Conservation (phyloP, 2,888 invertebrate species). For the Drosophila pseudotakahashii region DNA sequence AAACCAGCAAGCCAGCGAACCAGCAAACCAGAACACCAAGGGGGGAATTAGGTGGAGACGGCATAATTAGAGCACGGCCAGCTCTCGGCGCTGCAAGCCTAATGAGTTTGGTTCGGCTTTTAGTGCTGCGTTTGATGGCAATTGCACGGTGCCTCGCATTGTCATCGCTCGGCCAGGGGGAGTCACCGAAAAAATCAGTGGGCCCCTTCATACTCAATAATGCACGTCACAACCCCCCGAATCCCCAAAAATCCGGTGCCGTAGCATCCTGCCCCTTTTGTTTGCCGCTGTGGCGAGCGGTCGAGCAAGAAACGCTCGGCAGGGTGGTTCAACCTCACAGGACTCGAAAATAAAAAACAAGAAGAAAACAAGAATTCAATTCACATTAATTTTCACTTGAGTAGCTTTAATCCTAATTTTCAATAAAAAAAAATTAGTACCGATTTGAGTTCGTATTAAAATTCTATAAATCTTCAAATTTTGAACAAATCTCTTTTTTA, state of each 20-base stretch:
- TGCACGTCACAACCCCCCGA: slow-evolving; percentile 24
- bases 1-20: background rate
- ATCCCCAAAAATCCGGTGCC: background rate
- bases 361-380: too few species aligned
- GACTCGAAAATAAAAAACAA: too few species aligned
- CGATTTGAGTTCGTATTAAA: too few species aligned
- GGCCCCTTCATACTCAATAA: slow-evolving; percentile 38
- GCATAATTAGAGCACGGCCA: slow-evolving; percentile 67
- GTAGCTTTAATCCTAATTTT: too few species aligned
- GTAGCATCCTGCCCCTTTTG: slow-evolving; percentile 2
- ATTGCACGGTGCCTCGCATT: slow-evolving; percentile 29
- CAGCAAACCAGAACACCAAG: background rate
- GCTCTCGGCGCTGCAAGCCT: slow-evolving; percentile 58
- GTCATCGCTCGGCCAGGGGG: slow-evolving; percentile 15
- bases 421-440: too few species aligned
- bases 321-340: slow-evolving; percentile 12
- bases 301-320: background rate
- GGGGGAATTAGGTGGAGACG: slow-evolving; percentile 36
- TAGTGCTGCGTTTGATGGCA: slow-evolving; percentile 62
- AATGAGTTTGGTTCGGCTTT: slow-evolving; percentile 66
- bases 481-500: too few species aligned
- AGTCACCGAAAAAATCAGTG: slow-evolving; percentile 30
- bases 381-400: too few species aligned
- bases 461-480: too few species aligned
- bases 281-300: slow-evolving; percentile 36